Evolutionary conservation across 53 echinoderm and acorn worm species (phyloP).

Genomic region (Crossaster papposus): DNA sequence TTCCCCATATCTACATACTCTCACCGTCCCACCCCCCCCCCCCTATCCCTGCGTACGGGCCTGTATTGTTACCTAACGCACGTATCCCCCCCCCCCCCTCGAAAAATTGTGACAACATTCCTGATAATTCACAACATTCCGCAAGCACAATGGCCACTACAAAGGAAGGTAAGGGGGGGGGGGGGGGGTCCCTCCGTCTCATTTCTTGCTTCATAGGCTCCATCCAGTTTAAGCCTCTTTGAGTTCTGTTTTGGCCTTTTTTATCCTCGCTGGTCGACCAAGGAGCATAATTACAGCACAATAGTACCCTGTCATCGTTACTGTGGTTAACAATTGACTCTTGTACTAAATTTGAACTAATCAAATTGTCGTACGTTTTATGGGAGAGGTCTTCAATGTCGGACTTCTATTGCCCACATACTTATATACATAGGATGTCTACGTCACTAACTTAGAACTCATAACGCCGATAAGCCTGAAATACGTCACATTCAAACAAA

Average conservation of each 20-base stretch:
- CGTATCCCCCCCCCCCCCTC: too few relatives aligned
- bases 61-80: too few relatives aligned
- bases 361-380: constrained; percentile 1
- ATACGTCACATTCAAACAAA: constrained; percentile 23
- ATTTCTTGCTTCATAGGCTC: too few relatives aligned
- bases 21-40: too few relatives aligned
- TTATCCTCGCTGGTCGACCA: not conserved
- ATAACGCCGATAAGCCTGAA: constrained; percentile 7
- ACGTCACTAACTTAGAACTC: not conserved
- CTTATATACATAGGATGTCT: constrained; percentile 2
- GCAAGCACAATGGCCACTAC: too few relatives aligned
- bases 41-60: too few relatives aligned
- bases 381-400: not conserved
- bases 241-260: not conserved
- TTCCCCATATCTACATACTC: too few relatives aligned
- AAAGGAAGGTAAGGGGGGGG: too few relatives aligned
- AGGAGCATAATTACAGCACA: not conserved
- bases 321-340: not conserved
- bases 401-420: constrained; percentile 16
- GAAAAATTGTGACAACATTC: too few relatives aligned
- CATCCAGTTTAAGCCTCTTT: constrained; percentile 21
- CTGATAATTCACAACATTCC: too few relatives aligned
- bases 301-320: not conserved
- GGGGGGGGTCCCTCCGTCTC: too few relatives aligned
- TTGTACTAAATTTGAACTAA: not conserved